Evolutionary conservation across 1,140 invertebrate genomes (phyloP).

Genomic region (Aplysia californica): DNA sequence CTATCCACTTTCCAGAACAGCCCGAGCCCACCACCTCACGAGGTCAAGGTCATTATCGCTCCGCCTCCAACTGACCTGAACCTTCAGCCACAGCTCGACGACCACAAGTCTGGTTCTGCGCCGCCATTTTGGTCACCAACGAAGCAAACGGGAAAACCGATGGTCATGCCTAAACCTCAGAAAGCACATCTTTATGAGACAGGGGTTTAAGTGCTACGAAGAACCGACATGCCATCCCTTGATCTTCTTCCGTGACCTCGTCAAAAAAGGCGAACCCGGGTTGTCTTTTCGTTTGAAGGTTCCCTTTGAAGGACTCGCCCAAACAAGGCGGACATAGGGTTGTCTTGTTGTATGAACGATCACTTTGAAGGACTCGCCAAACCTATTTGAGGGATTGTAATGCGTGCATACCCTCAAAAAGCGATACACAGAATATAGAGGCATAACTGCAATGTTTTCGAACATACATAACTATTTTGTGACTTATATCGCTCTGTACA

Average conservation of each 20-base stretch:
- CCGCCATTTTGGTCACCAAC: constrained; percentile 25
- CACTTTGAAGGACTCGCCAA: too few species aligned
- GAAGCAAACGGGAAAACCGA: constrained; percentile 4
- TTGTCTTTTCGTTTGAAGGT: background rate
- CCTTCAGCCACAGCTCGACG: constrained; percentile 2
- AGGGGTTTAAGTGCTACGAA: constrained; percentile 13
- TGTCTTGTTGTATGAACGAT: too few species aligned
- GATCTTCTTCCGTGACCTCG: background rate
- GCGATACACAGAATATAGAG: too few species aligned
- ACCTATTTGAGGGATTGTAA: too few species aligned
- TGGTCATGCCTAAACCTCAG: constrained; percentile 28
- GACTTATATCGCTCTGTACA: too few species aligned
- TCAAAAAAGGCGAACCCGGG: background rate
- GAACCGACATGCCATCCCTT: background rate
- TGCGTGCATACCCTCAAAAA: too few species aligned
- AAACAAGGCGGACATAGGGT: too few species aligned
- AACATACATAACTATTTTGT: too few species aligned
- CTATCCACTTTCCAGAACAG: constrained; percentile 5
- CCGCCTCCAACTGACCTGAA: constrained; percentile 3
- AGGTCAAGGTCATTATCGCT: background rate
- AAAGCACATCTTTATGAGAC: constrained; percentile 34
- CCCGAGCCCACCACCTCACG: background rate
- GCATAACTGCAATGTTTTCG: too few species aligned
- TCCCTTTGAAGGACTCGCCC: too few species aligned
- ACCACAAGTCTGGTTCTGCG: constrained; percentile 23